Base-by-base conservation (phyloP, 37 sponge, comb jelly and placozoan species). In the Halisarca cf. caerulea region DNA sequence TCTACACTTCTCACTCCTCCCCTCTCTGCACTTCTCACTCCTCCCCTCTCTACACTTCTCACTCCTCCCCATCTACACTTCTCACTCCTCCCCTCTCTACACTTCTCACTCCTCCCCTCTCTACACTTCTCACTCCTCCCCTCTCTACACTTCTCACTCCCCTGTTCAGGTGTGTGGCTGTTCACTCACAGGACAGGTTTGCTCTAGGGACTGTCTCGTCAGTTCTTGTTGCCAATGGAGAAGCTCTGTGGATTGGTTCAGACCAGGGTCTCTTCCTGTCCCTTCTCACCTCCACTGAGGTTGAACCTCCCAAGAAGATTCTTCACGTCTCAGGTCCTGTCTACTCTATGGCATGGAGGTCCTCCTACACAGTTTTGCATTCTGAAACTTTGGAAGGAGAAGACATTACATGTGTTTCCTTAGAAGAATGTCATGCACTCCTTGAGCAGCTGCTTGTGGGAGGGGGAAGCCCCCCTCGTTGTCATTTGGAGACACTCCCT, bases 201-300 rank as follows among this genome's bases (percentile, higher is more conserved):
- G 62, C 77, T 47, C 62, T 86, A 14, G 58, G 39, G 2, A 47
- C 23, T 0, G 85, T 89, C 9, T 35, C 60, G 2, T 35, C 85
- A 2, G 62, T 80, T 2, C 73, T 55, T n/a, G 54, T 89, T 38
- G 86, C 94, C 1, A 53, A 74, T 20, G 69, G 80, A 25, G 71
- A 78, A 53, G 27, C 35, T 0, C 85, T 93, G 0, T 93, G 94
- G 94, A 60, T 90, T 20, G 94, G 94, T 18, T 84, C 91, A 2
- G 73, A 81, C 30, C 53, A 34, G 0, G 94, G 94, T 2, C 91
- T 93, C 44, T 90, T 59, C 39, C 55, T 33, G 20, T 42, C 80
- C 40, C 15, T 23, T 1, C 2, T 74, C 0, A 18, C 21, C n/a
- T 36, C 41, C 15, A 25, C 77, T 7, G 64, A 23, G 30, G 24